Evolutionary conservation across 1,140 invertebrate species (phyloP), one percentile per base, ranked within the genome.

Genomic region (Megalonaias nervosa): DNA sequence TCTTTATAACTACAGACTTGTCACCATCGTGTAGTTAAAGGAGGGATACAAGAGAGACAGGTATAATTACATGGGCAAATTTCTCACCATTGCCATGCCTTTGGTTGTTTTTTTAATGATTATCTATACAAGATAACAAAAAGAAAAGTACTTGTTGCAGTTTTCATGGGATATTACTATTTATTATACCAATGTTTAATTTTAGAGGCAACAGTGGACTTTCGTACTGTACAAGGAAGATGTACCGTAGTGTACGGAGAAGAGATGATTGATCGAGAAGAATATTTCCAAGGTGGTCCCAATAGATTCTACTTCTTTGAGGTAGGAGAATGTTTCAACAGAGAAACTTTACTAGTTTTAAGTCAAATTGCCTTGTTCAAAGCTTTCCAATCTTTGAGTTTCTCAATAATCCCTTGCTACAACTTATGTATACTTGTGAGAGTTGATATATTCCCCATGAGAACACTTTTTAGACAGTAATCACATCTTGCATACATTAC

Each of bases 231-330:
- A 14, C 81, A 84, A n/a, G 94, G 93, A 15, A 94, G 94, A 88
- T 95, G 94, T 88, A 92, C 92, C 79, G 91, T 95, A 13, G 84
- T 91, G 1, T 94, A 92, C 80, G 88, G 91, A 26, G 93, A 93
- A 58, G 93, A 93, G 81, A 81, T 91, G 60, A 67, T 68, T 11
- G 86, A 91, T 61, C 80, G 92, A 14, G 90, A 93, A n/a, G 90
- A 92, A 14, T 96, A 95, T 93, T 91, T 93, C n/a, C 84, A 89
- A 9, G 85, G 79, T 74, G 95, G 95, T 21, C 93, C 93, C 0
- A 91, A 94, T 86, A 91, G 95, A 69, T 96, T 96, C 91, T 96
- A 96, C 89, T 97, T 96, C 83, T 92, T 90, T 31, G 92, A 95
- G 86, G 88, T 90, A 78, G 69, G 70, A 17, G 38, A 48, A 48